A percentile compares a stretch with the other conserved stretches of the same genome.
These are phyloP conservation scores for Mechanitis messenoides DNA, from an alignment of 2,888 invertebrate genomes.

Conservation along the genomic window DNA sequence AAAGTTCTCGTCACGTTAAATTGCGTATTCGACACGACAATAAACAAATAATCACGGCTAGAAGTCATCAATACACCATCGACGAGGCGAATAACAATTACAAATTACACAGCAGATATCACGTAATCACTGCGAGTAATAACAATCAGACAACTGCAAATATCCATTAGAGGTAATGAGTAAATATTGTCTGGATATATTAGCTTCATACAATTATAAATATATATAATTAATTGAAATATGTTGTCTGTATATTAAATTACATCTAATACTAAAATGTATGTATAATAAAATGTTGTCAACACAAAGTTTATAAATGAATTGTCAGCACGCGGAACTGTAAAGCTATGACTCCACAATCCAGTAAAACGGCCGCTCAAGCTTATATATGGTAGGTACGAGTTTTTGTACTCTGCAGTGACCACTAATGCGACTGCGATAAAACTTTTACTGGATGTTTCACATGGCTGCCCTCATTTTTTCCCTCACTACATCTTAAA, in stretches of 20 bases:
- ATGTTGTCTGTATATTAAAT: too few relatives aligned
- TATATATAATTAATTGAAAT: neutral
- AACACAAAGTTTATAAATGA: neutral
- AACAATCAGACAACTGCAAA: conserved; percentile 5
- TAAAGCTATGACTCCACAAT: neutral
- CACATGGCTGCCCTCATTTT: conserved; percentile 5
- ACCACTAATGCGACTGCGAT: conserved; percentile 18
- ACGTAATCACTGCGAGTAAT: conserved; percentile 16
- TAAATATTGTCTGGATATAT: neutral
- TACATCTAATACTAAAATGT: too few relatives aligned
- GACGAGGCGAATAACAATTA: conserved; percentile 28
- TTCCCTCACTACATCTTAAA: conserved; percentile 8
- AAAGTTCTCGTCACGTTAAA: neutral
- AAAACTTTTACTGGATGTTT: conserved; percentile 11
- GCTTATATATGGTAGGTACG: conserved; percentile 6
- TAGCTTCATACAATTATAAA: neutral
- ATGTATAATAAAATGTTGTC: neutral
- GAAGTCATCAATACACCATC: conserved; percentile 27
- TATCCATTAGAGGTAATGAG: conserved; percentile 1
- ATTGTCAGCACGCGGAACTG: neutral
- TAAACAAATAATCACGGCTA: conserved; percentile 25
- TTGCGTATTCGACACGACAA: conserved; percentile 11
- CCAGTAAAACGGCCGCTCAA: neutral
- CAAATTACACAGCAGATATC: conserved; percentile 16
- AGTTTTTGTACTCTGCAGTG: conserved; percentile 11